Evolutionary conservation across 2,888 invertebrate species (phyloP).

Genomic region (Candidula unifasciata): DNA sequence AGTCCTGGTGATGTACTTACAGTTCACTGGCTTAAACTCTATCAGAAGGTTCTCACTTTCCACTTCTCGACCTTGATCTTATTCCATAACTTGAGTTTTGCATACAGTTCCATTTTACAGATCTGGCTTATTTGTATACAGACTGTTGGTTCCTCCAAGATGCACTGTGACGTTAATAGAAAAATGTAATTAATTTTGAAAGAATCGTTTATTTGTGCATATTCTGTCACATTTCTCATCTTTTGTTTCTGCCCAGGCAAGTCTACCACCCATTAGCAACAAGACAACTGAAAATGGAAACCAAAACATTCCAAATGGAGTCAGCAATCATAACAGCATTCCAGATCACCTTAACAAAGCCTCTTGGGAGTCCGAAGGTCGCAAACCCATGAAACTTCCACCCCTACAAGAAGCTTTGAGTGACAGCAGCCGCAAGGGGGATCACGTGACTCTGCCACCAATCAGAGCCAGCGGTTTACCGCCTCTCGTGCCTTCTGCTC

Average conservation of each 20-base stretch:
- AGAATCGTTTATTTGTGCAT: no score
- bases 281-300: background rate
- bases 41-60: no score
- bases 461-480: constrained; percentile 33
- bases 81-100: no score
- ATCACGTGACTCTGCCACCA: constrained; percentile 24
- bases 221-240: background rate
- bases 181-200: no score
- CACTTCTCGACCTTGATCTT: no score
- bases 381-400: background rate
- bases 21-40: no score
- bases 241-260: background rate
- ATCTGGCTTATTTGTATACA: no score
- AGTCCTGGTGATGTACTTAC: no score
- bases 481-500: background rate
- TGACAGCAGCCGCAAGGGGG: background rate
- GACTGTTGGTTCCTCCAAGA: no score
- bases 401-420: background rate
- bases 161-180: no score
- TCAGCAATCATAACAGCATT: background rate
- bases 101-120: no score
- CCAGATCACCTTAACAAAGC: background rate
- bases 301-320: background rate
- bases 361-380: background rate
- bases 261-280: background rate